Evolutionary conservation across 2,888 invertebrate genomes (phyloP).

Genomic region (Lycaena phlaeas): DNA sequence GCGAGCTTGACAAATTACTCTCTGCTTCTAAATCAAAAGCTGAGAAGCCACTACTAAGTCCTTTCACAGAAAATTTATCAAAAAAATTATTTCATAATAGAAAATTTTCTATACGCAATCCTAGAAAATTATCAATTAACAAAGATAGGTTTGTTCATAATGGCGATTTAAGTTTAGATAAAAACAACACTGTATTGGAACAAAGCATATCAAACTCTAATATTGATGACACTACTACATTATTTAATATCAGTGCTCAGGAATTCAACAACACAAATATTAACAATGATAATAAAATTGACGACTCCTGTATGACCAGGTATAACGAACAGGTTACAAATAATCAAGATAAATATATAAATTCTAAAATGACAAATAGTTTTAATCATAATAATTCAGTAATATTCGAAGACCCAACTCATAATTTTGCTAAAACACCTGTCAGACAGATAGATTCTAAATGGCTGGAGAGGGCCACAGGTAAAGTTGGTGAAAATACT

Average conservation of each 20-base stretch:
- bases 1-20: constrained; percentile 39
- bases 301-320: background rate
- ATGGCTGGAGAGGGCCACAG: constrained; percentile 62
- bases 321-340: background rate
- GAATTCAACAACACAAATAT: background rate
- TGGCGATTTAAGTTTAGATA: constrained; percentile 21
- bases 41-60: constrained; percentile 28
- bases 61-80: constrained; percentile 68
- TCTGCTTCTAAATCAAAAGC: constrained; percentile 28
- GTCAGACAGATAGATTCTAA: constrained; percentile 48
- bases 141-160: constrained; percentile 10
- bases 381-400: background rate
- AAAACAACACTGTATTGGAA: constrained; percentile 10
- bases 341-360: background rate
- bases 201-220: background rate
- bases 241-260: background rate
- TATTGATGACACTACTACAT: background rate
- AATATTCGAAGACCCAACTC: constrained; percentile 9
- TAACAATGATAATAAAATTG: background rate
- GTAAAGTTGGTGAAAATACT: constrained; percentile 35
- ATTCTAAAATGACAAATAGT: background rate
- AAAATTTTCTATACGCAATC: constrained; percentile 82
- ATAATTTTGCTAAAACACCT: constrained; percentile 26
- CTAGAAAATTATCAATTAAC: constrained; percentile 73
- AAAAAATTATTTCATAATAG: constrained; percentile 80